Conservation (phyloP, 2,113 vertebrate species). For the Dendropsophus ebraccatus region DNA sequence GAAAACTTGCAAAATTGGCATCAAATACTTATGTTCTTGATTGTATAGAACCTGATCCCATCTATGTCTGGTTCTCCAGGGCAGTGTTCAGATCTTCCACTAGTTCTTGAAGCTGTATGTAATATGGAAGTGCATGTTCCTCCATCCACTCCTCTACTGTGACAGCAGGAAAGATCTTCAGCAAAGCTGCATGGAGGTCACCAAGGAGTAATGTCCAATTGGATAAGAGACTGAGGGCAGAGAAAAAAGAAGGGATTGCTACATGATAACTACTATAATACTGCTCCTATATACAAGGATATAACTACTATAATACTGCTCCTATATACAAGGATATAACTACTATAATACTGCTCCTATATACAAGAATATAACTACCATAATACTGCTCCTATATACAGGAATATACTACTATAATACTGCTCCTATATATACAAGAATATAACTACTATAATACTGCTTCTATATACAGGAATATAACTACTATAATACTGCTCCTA, state of each 20-base stretch:
- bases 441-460: conserved; percentile 8
- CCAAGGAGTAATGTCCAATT: conserved; percentile 72
- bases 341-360: no score
- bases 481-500: background rate
- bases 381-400: background rate
- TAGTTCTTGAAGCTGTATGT: conserved; percentile 76
- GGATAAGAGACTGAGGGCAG: conserved; percentile 75
- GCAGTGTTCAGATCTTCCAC: conserved; percentile 75
- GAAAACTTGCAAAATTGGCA: no score
- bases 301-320: no score
- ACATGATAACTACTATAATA: background rate
- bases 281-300: background rate
- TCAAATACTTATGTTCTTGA: no score
- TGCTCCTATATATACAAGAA: background rate
- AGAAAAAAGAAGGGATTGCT: background rate
- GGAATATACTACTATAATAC: conserved; percentile 9
- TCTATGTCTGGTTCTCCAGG: conserved; percentile 61
- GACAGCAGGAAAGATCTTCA: conserved; percentile 74
- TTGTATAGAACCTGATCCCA: no score
- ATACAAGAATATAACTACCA: no score
- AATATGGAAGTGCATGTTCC: conserved; percentile 81
- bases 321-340: no score
- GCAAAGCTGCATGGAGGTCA: conserved; percentile 81
- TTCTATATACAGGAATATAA: conserved; percentile 1
- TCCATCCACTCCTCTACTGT: conserved; percentile 89